Conservation (phyloP, 2,113 vertebrate genomes). For the Pygoscelis antarcticus region DNA sequence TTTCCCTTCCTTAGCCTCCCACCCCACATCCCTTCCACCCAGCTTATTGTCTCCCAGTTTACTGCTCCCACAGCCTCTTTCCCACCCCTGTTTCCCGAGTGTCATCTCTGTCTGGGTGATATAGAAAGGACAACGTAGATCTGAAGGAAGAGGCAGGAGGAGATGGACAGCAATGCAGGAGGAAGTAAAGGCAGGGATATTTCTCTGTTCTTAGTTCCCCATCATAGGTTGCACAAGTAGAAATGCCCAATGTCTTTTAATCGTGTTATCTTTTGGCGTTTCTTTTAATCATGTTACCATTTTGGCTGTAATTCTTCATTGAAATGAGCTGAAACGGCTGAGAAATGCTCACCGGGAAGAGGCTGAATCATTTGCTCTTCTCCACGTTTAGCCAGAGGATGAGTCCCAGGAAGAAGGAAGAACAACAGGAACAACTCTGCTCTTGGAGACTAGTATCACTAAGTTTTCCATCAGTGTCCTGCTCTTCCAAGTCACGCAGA, state of each 20-base stretch:
- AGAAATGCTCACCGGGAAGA: background rate
- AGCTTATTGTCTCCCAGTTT: background rate
- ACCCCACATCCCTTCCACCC: background rate
- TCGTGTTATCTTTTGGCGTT: background rate
- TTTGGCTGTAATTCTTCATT: background rate
- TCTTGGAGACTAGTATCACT: background rate
- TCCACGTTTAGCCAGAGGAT: background rate
- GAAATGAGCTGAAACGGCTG: background rate
- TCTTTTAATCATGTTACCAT: background rate
- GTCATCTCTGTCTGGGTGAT: background rate
- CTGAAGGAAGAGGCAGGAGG: background rate
- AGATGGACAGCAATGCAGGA: background rate
- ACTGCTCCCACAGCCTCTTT: background rate
- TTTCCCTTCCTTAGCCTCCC: background rate
- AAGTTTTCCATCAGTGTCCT: background rate
- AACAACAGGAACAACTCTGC: background rate
- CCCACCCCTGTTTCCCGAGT: background rate
- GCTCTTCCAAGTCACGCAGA: background rate
- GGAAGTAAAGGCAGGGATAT: background rate
- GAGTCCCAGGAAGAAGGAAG: background rate
- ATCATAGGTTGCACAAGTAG: background rate
- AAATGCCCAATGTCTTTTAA: background rate
- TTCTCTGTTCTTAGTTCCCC: background rate
- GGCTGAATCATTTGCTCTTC: background rate
- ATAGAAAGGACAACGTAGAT: rapidly evolving